A percentile compares a stretch with the other conserved stretches of the same genome.
Evolutionary conservation across 1,140 invertebrate genomes (phyloP).

Genomic region (Prorops nasuta): DNA sequence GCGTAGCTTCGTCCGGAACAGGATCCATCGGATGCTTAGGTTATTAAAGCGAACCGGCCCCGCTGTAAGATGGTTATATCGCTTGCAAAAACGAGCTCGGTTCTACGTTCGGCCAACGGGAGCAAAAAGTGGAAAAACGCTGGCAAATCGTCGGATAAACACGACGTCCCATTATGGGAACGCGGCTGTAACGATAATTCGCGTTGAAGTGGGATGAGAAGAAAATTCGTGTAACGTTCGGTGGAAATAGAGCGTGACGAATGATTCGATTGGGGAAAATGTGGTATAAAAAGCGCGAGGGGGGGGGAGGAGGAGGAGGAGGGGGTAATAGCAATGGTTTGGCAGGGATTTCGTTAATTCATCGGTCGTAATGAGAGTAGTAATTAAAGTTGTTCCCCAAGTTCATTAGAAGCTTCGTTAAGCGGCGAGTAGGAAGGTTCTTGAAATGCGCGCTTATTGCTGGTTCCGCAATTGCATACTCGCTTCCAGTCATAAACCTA

Average conservation of each 20-base stretch:
- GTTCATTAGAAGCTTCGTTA: slow-evolving; percentile 21
- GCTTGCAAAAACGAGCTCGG: too few species aligned
- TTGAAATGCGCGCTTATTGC: slow-evolving; percentile 3
- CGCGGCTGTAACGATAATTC: too few species aligned
- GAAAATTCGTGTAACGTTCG: neutral
- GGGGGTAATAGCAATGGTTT: neutral
- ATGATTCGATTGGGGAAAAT: neutral
- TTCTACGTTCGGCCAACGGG: too few species aligned
- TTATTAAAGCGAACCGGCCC: too few species aligned
- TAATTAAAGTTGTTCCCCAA: slow-evolving; percentile 10
- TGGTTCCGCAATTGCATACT: slow-evolving; percentile 3
- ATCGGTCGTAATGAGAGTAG: too few species aligned
- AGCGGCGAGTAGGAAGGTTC: slow-evolving; percentile 5
- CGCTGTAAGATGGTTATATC: too few species aligned
- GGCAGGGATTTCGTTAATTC: too few species aligned
- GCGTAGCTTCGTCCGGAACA: too few species aligned
- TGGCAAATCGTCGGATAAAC: too few species aligned
- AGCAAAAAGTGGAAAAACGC: too few species aligned
- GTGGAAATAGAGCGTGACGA: neutral
- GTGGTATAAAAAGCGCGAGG: slow-evolving; percentile 8
- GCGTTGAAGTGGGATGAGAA: slow-evolving; percentile 12
- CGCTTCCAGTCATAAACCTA: slow-evolving; percentile 10
- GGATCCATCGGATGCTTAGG: too few species aligned
- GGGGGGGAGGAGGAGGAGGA: neutral
- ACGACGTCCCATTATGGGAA: too few species aligned